phyloP scores from a whole-genome alignment of 2,113 vertebrate genomes.

The Maccullochella peelii region DNA sequence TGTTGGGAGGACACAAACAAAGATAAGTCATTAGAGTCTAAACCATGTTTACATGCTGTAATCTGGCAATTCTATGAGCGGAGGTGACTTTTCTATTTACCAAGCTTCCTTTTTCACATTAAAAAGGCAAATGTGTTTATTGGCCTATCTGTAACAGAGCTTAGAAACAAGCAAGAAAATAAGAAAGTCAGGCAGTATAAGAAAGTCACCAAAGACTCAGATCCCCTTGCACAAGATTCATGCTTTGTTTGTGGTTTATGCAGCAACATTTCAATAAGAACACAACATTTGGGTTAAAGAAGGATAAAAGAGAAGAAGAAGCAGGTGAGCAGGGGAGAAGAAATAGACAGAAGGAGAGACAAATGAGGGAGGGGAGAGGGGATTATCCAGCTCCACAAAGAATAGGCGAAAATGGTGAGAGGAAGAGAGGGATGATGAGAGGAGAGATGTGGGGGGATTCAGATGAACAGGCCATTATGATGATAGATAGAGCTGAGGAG shows the following conservation, averaged over 20 bases:
- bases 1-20: slow-evolving; percentile 12
- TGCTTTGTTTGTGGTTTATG: slow-evolving; percentile 26
- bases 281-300: neutral
- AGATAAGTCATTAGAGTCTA: slow-evolving; percentile 7
- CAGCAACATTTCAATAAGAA: slow-evolving; percentile 6
- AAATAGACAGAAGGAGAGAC: slow-evolving; percentile 36
- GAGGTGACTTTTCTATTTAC: slow-evolving; percentile 4
- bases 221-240: neutral
- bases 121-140: neutral
- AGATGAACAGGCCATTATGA: slow-evolving; percentile 62
- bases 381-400: slow-evolving; percentile 57
- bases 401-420: slow-evolving; percentile 47
- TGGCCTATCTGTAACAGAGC: neutral
- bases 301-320: slow-evolving; percentile 17
- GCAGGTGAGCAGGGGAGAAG: neutral
- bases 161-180: slow-evolving; percentile 15
- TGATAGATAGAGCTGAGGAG: slow-evolving; percentile 59
- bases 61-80: neutral
- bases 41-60: slow-evolving; percentile 22
- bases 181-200: neutral
- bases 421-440: slow-evolving; percentile 58
- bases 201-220: neutral
- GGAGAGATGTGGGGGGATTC: slow-evolving; percentile 47
- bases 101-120: neutral
- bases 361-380: slow-evolving; percentile 57